Percentiles rank a stretch among this genome's conserved stretches.
phyloP scores from a whole-genome alignment of 2,888 invertebrate species.

The Hydriomena furcata region DNA sequence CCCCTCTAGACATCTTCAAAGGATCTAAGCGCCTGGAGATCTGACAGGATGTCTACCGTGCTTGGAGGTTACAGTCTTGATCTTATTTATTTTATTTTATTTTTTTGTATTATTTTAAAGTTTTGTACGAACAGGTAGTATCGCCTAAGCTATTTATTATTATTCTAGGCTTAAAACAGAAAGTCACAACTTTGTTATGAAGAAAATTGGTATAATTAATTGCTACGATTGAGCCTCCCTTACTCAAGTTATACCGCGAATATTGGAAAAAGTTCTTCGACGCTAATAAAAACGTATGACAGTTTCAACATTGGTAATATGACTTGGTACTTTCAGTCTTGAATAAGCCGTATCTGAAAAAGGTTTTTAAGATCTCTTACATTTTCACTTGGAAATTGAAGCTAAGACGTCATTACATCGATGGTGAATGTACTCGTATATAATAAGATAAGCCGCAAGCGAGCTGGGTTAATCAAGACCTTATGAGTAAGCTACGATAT shows the following conservation, averaged over 20 bases:
- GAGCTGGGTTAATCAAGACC: too few species aligned
- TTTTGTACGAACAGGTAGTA: too few species aligned
- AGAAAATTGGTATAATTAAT: conserved; percentile 73
- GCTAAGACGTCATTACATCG: too few species aligned
- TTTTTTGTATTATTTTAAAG: too few species aligned
- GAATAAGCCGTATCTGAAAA: background rate
- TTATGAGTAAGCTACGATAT: too few species aligned
- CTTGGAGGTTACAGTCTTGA: too few species aligned
- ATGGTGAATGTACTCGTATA: too few species aligned
- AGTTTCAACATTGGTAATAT: conserved; percentile 43
- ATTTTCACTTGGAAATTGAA: conserved; percentile 5
- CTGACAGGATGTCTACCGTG: too few species aligned
- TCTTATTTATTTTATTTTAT: too few species aligned
- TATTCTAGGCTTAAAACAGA: conserved; percentile 28
- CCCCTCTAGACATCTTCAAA: too few species aligned
- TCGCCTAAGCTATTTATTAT: background rate
- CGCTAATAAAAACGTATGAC: conserved; percentile 55
- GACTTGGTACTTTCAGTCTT: conserved; percentile 32
- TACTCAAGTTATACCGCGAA: conserved; percentile 48
- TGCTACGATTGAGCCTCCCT: conserved; percentile 60
- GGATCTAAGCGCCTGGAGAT: too few species aligned
- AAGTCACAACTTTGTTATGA: conserved; percentile 64
- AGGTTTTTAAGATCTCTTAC: background rate
- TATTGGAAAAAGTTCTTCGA: conserved; percentile 56
- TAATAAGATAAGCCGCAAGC: too few species aligned